phyloP scores from a whole-genome alignment of 23 tunicate species.

The Trididemnum miniatum region DNA sequence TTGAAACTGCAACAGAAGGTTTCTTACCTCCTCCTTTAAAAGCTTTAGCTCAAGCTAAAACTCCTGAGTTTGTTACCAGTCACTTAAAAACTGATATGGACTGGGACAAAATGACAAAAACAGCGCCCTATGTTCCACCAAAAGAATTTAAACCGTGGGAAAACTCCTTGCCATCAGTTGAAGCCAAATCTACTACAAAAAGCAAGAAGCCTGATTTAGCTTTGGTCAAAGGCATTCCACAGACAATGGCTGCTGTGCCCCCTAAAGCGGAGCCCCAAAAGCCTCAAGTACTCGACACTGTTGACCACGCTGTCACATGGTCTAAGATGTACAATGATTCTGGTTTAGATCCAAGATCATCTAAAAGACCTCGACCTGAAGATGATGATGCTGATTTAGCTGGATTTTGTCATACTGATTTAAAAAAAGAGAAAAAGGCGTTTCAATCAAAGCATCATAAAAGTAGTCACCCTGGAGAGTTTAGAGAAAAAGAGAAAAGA shows the following conservation, averaged over 20 bases:
- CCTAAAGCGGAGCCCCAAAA: slow-evolving; percentile 17
- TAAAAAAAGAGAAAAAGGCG: slow-evolving; percentile 59
- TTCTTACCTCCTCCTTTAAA: slow-evolving; percentile 64
- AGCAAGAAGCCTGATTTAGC: slow-evolving; percentile 59
- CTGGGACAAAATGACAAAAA: slow-evolving; percentile 79
- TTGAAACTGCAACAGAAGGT: background rate
- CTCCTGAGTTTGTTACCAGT: slow-evolving; percentile 79
- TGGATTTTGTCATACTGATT: slow-evolving; percentile 82
- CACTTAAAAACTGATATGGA: slow-evolving; percentile 50
- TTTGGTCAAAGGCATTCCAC: slow-evolving; percentile 74
- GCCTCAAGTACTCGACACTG: background rate
- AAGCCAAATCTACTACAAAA: slow-evolving; percentile 41
- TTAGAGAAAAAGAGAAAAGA: slow-evolving; percentile 56
- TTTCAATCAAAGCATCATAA: slow-evolving; percentile 53
- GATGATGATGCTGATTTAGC: slow-evolving; percentile 71
- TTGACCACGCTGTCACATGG: slow-evolving; percentile 86
- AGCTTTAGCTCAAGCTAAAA: slow-evolving; percentile 59
- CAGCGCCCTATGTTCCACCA: slow-evolving; percentile 82
- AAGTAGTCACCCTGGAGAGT: background rate
- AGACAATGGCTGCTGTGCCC: slow-evolving; percentile 37
- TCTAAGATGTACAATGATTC: slow-evolving; percentile 85
- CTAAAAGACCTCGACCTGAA: slow-evolving; percentile 61
- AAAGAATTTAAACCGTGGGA: slow-evolving; percentile 94
- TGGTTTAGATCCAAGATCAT: slow-evolving; percentile 9
- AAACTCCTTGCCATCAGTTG: slow-evolving; percentile 61